Evolutionary conservation across 2,113 vertebrate genomes (phyloP), one percentile per base, ranked within the genome.

Genomic region (Ciconia boyciana): DNA sequence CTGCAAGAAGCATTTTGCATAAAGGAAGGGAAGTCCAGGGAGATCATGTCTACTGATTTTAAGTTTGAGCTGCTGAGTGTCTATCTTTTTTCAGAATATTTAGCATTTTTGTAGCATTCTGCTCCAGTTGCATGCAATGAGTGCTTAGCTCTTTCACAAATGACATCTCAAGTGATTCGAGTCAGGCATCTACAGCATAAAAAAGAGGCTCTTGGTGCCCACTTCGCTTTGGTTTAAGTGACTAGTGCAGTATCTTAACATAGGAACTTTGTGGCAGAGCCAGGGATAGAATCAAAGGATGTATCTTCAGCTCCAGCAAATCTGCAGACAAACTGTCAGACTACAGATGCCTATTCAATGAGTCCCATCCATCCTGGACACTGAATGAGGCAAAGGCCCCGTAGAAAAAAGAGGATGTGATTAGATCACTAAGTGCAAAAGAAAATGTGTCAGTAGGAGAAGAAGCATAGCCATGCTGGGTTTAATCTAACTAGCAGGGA

Each of bases 321-420:
- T 87, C 69, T 60, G 70, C 51, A 94, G 83, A 90, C 80, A 93
- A 94, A 93, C 81, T 83, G 87, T 95, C 25, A 41, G 84, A 58
- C 92, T 91, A 54, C 90, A 91, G 87, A 88, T 90, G 81, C 87
- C 90, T 93, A 69, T 91, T 95, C 94, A 91, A 72, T 91, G 92
- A 96, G 62, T 87, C 17, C 57, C 87, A 89, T 94, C 90, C 90
- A 94, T 94, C 84, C 87, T 90, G 61, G 70, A 54, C 82, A 57
- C 74, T 61, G 84, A 96, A 69, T 76, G 87, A 95, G 84, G 91
- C 84, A 96, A 85, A 96, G 70, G 49, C 78, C 90, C 94, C 83
- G 82, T 85, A 93, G 91, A 87, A 87, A 94, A 81, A 76, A 43
- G 61, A 70, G 81, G 46, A 94, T 94, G 90, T 93, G 90, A 93